Evolutionary conservation across 2,113 vertebrate genomes (phyloP).

Genomic region (Regulus satrapa): DNA sequence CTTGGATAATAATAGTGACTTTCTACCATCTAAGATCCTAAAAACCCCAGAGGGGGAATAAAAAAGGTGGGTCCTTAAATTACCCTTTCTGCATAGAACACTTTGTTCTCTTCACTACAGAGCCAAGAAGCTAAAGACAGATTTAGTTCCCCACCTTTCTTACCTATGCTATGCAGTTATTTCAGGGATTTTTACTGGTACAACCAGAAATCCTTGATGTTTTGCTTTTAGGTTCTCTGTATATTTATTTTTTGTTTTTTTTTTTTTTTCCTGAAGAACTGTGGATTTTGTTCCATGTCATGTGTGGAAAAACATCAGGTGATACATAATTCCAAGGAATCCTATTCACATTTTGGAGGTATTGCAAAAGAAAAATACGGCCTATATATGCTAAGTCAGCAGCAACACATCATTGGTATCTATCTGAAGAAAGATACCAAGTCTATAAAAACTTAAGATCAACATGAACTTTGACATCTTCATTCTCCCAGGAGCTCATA

Average conservation of each 20-base stretch:
- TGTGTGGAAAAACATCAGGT: conserved; percentile 43
- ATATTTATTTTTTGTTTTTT: not conserved
- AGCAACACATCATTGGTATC: conserved; percentile 28
- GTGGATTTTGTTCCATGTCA: not conserved
- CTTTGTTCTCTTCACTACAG: not conserved
- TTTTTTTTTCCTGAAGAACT: not conserved
- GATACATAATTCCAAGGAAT: not conserved
- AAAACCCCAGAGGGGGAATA: not conserved
- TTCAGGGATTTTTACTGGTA: not conserved
- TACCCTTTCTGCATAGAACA: not conserved
- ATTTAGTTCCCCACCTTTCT: not conserved
- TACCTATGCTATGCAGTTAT: not conserved
- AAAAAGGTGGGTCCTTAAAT: not conserved
- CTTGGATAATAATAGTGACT: not conserved
- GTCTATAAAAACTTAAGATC: conserved; percentile 49
- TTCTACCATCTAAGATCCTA: not conserved
- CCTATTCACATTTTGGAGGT: not conserved
- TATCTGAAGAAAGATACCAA: conserved; percentile 41
- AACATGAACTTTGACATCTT: conserved; percentile 58
- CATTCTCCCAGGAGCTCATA: conserved; percentile 6
- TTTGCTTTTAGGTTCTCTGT: not conserved
- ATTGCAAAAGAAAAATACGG: conserved; percentile 10
- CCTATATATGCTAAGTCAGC: not conserved
- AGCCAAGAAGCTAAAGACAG: not conserved
- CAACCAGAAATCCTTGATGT: not conserved